Conservation (phyloP, 1,140 invertebrate species). For the Gonatopus flavifemur region DNA sequence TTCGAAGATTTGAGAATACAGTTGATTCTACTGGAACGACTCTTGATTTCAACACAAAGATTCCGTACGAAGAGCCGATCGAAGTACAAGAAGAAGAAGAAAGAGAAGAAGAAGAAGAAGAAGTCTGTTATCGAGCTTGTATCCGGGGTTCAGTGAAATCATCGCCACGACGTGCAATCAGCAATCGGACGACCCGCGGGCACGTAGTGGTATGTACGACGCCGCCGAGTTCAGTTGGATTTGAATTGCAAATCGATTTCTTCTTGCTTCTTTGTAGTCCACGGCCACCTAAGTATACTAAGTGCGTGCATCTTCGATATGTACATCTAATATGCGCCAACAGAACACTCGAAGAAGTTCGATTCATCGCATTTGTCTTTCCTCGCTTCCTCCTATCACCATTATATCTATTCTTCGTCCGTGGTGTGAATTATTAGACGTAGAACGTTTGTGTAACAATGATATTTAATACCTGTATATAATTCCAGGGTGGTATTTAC, state of each 20-base stretch:
- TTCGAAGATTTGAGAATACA: no score
- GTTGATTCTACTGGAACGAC: no score
- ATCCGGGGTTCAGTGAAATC: conserved; percentile 44
- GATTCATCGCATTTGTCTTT: conserved; percentile 14
- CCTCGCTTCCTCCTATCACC: background rate
- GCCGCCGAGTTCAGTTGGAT: conserved; percentile 48
- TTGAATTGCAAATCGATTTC: conserved; percentile 58
- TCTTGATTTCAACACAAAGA: no score
- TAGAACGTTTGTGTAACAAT: no score
- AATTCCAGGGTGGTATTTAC: no score
- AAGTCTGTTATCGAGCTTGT: conserved; percentile 41
- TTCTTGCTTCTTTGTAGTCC: conserved; percentile 56
- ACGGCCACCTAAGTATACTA: no score
- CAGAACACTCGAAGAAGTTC: conserved; percentile 15
- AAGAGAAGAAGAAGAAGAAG: conserved; percentile 13
- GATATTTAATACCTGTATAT: no score
- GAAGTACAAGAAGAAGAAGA: no score
- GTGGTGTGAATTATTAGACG: no score
- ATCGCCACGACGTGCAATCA: conserved; percentile 40
- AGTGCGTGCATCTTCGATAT: conserved; percentile 39
- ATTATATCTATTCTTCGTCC: background rate
- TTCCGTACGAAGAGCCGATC: no score
- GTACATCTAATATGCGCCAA: conserved; percentile 20
- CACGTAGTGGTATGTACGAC: no score
- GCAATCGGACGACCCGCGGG: conserved; percentile 47